A percentile compares a stretch with the other conserved stretches of the same genome.
These are phyloP conservation scores for Euura saliciscinereae DNA, from an alignment of 1,140 invertebrate species.

Conservation along the genomic window DNA sequence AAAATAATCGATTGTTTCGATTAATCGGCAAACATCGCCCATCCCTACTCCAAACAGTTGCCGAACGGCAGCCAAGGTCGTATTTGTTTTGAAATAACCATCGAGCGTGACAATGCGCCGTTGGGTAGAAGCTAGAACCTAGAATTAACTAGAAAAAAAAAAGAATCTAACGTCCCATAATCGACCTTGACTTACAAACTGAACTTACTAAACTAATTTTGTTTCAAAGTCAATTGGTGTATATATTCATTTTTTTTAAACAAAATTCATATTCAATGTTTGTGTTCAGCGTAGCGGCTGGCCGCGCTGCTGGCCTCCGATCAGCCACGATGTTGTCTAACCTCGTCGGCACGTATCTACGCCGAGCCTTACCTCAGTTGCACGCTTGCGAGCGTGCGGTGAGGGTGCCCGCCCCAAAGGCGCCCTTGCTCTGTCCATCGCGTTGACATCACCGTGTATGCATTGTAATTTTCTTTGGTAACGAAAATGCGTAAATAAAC, in stretches of 20 bases:
- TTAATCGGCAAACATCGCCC: too few species aligned
- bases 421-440: neutral
- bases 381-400: constrained; percentile 34
- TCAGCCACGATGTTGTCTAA: neutral
- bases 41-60: too few species aligned
- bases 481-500: too few species aligned
- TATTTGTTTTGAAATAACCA: neutral
- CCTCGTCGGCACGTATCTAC: neutral
- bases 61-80: neutral
- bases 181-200: too few species aligned
- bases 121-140: neutral
- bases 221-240: too few species aligned
- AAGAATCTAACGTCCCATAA: too few species aligned
- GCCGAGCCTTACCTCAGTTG: constrained; percentile 26
- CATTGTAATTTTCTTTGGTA: too few species aligned
- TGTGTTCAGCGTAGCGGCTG: neutral
- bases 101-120: neutral
- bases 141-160: neutral
- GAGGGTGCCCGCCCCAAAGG: constrained; percentile 28
- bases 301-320: neutral
- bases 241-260: too few species aligned
- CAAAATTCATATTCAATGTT: neutral
- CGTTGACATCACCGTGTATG: neutral
- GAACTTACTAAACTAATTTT: neutral
- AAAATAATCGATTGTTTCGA: too few species aligned